These are phyloP conservation scores for Sycophila sp. DNA, from an alignment of 1,140 invertebrate species.

Conservation along the genomic window DNA sequence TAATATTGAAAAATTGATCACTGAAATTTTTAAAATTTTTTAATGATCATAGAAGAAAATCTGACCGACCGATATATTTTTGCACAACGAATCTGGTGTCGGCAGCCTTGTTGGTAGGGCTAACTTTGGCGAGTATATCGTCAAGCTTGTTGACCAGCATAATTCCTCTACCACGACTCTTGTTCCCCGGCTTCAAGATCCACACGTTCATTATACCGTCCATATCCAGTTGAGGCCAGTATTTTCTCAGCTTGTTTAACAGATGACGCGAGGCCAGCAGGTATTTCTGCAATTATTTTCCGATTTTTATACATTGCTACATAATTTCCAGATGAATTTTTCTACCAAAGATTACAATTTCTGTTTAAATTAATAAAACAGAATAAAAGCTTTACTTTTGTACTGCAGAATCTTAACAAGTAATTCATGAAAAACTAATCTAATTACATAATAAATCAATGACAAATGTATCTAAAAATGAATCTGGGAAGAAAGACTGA, in stretches of 20 bases:
- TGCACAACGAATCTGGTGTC: slow-evolving; percentile 91
- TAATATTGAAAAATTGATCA: neutral
- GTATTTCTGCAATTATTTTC: slow-evolving; percentile 59
- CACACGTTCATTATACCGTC: slow-evolving; percentile 90
- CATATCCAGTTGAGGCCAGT: slow-evolving; percentile 84
- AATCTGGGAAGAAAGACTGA: slow-evolving; percentile 44
- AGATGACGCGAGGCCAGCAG: slow-evolving; percentile 63
- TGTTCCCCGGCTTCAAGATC: slow-evolving; percentile 95
- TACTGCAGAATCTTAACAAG: too few species aligned
- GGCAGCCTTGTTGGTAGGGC: slow-evolving; percentile 67
- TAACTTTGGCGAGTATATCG: slow-evolving; percentile 82
- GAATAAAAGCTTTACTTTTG: too few species aligned
- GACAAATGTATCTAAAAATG: too few species aligned
- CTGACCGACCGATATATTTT: slow-evolving; percentile 89
- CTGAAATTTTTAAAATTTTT: too few species aligned
- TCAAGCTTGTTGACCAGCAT: slow-evolving; percentile 86
- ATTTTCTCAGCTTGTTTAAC: slow-evolving; percentile 67
- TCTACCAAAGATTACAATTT: too few species aligned
- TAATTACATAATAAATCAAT: too few species aligned
- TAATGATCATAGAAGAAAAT: too few species aligned
- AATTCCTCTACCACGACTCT: slow-evolving; percentile 91
- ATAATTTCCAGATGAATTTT: too few species aligned
- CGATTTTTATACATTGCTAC: too few species aligned
- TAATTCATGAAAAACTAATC: too few species aligned
- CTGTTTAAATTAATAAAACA: too few species aligned